Evolutionary conservation across 1,140 invertebrate species (phyloP).

Genomic region (Papilio glaucus): DNA sequence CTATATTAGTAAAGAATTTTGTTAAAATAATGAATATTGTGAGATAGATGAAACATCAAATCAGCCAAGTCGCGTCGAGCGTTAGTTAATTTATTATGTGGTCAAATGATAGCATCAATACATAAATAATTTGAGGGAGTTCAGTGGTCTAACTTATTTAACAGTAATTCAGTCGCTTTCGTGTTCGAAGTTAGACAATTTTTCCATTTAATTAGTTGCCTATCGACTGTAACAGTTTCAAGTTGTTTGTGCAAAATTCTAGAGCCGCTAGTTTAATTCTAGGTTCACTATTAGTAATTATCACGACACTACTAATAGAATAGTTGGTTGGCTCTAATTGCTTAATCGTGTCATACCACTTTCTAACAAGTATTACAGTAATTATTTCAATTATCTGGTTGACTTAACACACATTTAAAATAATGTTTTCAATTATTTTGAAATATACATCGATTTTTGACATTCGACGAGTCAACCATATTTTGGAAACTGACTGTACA

Average conservation of each 20-base stretch:
- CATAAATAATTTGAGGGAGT: no score
- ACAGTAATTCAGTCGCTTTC: not conserved
- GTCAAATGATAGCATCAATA: no score
- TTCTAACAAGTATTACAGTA: not conserved
- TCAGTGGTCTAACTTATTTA: no score
- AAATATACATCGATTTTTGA: no score
- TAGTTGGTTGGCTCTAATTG: not conserved
- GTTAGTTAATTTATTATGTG: no score
- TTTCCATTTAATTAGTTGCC: not conserved
- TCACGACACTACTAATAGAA: not conserved
- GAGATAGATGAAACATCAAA: no score
- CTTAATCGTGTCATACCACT: not conserved
- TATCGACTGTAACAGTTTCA: slow-evolving; percentile 1
- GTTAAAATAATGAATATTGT: no score
- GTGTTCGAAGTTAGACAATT: not conserved
- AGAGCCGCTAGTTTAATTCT: not conserved
- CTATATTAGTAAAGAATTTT: no score
- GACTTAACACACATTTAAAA: not conserved
- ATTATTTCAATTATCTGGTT: not conserved
- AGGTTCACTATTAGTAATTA: slow-evolving; percentile 1
- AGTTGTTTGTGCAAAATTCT: slow-evolving; percentile 6
- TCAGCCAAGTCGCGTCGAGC: no score
- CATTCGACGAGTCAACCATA: no score
- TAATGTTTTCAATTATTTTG: no score
- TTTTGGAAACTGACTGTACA: no score